Base-by-base conservation (phyloP, 1,140 invertebrate genomes). In the Anastatus disparis region DNA sequence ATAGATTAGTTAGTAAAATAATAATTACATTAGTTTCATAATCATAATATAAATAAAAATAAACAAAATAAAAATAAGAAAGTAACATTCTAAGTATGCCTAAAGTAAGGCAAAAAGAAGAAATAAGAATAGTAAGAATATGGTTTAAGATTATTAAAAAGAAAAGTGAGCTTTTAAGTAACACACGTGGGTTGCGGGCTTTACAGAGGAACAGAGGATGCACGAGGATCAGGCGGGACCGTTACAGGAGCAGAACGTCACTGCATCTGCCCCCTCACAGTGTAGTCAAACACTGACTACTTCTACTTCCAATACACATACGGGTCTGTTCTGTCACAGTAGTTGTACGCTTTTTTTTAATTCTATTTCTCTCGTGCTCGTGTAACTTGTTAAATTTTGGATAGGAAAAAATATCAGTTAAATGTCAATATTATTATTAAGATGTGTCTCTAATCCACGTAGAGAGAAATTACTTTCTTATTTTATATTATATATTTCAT, bases 301-400 rank as follows among this genome's bases (percentile, higher is more conserved):
- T 63, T 78, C 81, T 76, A 82, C 82, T 79, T 78, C 80, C 78
- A 84, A 84, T 83, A 79, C 80, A 81, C 76, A 79, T 73, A 85
- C 76, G 82, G 84, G 84, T 86, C 84, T 86, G 84, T 85, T 86
- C 77, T 84, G 76, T 82, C 78, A 84, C 77, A 82, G 75, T 81
- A 83, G 78, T 78, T 81, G 75, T 83, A 82, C 76, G 78, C 82
- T 84, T 82, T 73, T 72, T 76, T 46, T 42, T 50, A n/a, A 62
- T 53, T 52, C 31, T 61, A 26, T 59, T 72, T 77, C 55, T 75
- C 63, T 59, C 59, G 26, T 42, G 42, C 46, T 50, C 27, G 58
- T 58, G 31, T 38, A 31, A 71, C 65, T 63, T 59, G 26, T 61
- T 64, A 68, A 40, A 74, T 56, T 74, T 53, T 44, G n/a, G 29